These are phyloP conservation scores for Albula glossodonta DNA, from an alignment of 2,113 vertebrate genomes.

Conservation along the genomic window DNA sequence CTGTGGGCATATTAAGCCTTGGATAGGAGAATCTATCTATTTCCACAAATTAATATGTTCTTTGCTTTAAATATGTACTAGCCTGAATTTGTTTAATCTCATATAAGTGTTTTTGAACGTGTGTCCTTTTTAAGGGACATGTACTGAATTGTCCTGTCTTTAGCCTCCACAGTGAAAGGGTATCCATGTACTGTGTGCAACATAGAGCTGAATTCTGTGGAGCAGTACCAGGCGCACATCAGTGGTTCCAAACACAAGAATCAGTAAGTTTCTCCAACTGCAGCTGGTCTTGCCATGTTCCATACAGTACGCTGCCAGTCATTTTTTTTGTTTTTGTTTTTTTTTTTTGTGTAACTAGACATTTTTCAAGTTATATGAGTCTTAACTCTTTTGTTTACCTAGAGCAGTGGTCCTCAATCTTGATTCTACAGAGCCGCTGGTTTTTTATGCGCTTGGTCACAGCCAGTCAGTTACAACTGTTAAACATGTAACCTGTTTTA, in stretches of 20 bases:
- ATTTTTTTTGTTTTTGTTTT: not conserved
- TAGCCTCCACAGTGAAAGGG: slow-evolving; percentile 85
- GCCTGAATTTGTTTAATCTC: not conserved
- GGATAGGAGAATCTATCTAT: too few relatives aligned
- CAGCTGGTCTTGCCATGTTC: not conserved
- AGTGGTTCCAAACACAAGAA: slow-evolving; percentile 97
- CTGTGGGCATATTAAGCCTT: too few relatives aligned
- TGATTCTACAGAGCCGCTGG: too few relatives aligned
- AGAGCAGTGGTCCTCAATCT: too few relatives aligned
- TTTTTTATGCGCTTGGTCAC: too few relatives aligned
- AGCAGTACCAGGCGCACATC: slow-evolving; percentile 96
- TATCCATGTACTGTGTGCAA: slow-evolving; percentile 90
- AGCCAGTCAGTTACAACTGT: too few relatives aligned
- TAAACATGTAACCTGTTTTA: not conserved
- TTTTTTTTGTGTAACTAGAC: not conserved
- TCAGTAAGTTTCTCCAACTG: slow-evolving; percentile 77
- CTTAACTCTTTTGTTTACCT: too few relatives aligned
- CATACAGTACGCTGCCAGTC: not conserved
- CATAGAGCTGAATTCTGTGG: slow-evolving; percentile 95
- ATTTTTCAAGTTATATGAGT: too few relatives aligned
- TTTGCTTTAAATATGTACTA: not conserved
- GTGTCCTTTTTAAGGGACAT: not conserved
- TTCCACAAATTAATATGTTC: not conserved
- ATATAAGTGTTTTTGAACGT: not conserved
- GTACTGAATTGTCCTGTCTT: slow-evolving; percentile 41